Conservation (phyloP, 2,113 vertebrate species). For the Caloenas nicobarica region DNA sequence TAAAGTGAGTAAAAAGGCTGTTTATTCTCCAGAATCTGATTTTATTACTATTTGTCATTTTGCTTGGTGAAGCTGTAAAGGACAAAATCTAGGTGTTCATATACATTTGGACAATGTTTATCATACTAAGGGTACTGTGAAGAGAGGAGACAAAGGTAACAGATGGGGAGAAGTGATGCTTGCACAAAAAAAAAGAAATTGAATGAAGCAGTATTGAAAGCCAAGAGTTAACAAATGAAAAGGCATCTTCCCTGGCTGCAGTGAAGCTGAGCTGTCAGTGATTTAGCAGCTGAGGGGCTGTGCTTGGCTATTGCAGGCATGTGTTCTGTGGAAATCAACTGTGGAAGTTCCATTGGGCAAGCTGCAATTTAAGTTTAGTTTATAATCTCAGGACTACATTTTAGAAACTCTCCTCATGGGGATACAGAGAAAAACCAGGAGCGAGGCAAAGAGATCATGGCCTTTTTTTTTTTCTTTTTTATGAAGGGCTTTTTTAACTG, state of each 20-base stretch:
- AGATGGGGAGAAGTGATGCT: conserved; percentile 5
- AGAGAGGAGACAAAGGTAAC: background rate
- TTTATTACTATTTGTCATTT: background rate
- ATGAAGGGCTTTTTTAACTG: background rate
- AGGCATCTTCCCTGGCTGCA: background rate
- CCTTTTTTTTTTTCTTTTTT: background rate
- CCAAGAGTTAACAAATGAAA: conserved; percentile 11
- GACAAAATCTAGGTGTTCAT: background rate
- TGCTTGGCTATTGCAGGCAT: background rate
- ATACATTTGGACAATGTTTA: background rate
- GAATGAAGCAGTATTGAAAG: background rate
- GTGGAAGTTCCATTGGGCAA: background rate
- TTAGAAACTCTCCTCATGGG: background rate
- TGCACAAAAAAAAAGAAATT: background rate
- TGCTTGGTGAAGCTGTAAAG: background rate
- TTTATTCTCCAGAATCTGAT: background rate
- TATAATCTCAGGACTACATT: background rate
- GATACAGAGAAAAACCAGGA: background rate
- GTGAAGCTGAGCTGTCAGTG: background rate
- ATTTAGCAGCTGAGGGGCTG: background rate
- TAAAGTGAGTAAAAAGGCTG: background rate
- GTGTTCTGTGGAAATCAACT: background rate
- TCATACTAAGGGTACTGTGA: background rate
- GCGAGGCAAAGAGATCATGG: background rate
- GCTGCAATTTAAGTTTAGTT: background rate